phyloP scores from a whole-genome alignment of 2,797 vertebrate species.

The Gobio occitaniae region DNA sequence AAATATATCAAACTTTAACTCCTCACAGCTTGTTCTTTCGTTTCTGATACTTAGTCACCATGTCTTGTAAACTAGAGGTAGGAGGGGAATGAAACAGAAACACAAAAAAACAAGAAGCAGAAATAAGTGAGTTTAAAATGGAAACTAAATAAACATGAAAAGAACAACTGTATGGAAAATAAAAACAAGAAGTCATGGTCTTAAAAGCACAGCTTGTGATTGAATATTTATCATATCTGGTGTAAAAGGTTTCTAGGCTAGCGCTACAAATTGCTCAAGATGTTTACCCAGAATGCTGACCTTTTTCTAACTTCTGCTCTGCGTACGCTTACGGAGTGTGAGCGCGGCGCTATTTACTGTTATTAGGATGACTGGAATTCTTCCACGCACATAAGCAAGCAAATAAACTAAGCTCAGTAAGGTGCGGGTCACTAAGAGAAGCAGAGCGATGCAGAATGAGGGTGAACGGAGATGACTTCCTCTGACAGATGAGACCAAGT shows the following conservation, averaged over 20 bases:
- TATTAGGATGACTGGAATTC: conserved; percentile 10
- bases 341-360: not conserved
- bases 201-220: not conserved
- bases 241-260: conserved; percentile 26
- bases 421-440: conserved; percentile 27
- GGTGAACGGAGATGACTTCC: conserved; percentile 36
- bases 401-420: conserved; percentile 1
- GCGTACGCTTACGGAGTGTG: not conserved
- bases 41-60: conserved; percentile 99
- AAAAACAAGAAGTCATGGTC: not conserved
- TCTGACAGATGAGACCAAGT: conserved; percentile 35
- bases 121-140: conserved; percentile 54
- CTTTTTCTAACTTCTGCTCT: conserved; percentile 36
- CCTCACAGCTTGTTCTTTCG: conserved; percentile 95
- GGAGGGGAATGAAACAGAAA: conserved; percentile 57
- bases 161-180: conserved; percentile 35
- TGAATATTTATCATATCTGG: conserved; percentile 33
- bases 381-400: conserved; percentile 11
- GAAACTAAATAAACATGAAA: conserved; percentile 40
- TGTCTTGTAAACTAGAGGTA: conserved; percentile 93
- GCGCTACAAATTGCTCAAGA: conserved; percentile 4
- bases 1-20: conserved; percentile 58
- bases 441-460: conserved; percentile 6
- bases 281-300: conserved; percentile 36
- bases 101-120: conserved; percentile 51